Percentiles rank a stretch among this genome's conserved stretches.
Evolutionary conservation across 2,113 vertebrate species (phyloP).

Genomic region (Ochotona curzoniae): DNA sequence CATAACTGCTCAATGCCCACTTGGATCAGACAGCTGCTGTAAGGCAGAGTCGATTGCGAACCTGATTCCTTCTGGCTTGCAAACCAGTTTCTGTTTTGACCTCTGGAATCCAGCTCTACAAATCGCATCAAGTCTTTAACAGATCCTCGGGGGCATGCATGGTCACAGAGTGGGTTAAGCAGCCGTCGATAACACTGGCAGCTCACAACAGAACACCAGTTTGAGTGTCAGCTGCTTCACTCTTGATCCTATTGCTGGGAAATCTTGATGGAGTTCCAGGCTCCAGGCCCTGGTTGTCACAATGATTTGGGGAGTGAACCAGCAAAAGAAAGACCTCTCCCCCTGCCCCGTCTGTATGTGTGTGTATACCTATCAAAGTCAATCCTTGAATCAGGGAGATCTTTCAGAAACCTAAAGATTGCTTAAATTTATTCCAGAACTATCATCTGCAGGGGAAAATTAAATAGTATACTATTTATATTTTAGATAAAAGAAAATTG

Average conservation of each 20-base stretch:
- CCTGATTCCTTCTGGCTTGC: slow-evolving; percentile 14
- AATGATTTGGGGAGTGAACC: no score
- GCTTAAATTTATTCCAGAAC: slow-evolving; percentile 1
- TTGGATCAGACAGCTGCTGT: neutral
- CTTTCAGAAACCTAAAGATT: neutral
- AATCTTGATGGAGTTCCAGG: no score
- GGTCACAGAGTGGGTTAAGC: no score
- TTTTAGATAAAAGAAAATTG: neutral
- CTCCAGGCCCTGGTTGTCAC: no score
- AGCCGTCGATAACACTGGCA: no score
- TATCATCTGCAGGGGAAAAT: neutral
- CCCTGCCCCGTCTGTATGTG: no score
- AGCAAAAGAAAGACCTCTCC: no score
- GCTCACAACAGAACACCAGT: no score
- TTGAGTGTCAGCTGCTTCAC: no score
- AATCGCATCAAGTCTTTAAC: neutral
- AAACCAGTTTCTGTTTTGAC: neutral
- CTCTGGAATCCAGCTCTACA: slow-evolving; percentile 38
- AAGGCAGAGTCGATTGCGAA: neutral
- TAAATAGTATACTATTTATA: neutral
- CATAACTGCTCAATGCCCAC: neutral
- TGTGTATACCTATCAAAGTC: no score
- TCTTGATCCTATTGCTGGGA: no score
- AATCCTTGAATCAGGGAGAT: no score
- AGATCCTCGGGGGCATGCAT: neutral